Evolutionary conservation across 2,797 vertebrate genomes (phyloP), one percentile per base, ranked within the genome.

Genomic region (Sciaenops ocellatus): DNA sequence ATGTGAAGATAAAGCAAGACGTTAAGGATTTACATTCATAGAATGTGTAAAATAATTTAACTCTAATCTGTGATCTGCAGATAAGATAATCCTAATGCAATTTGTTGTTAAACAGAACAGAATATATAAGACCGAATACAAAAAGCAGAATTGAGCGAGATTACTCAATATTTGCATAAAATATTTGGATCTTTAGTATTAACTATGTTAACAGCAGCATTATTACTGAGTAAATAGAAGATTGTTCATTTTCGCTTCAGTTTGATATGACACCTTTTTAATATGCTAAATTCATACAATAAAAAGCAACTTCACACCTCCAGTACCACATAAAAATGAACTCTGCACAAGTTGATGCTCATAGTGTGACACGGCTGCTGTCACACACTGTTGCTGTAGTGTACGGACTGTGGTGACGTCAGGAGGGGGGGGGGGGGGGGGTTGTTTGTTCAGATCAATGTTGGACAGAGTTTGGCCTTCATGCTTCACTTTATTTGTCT

Each of bases 371-470:
- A 68, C 38, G 38, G 67, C 51, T 65, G 61, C 65, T 64, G 69
- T 66, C 79, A 86, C 73, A 84, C 56, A 44, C 52, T 68, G 70
- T 73, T 66, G 56, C 69, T 78, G 50, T 80, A 38, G 64, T 75
- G 65, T 50, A 66, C 55, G 84, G 64, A 76, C 65, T 52, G 65
- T 69, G 79, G 69, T 73, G 72, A 76, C 74, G 67, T 79, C 73
- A 83, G 60, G 63, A 69, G 55, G 48, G 26, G 20, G 26, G 44
- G 7, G 26, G 26, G 26, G 6, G 54, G 48, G 57, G 51, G 56
- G 26, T 8, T 83, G 84, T 88, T 89, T 83, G 83, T 78, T 78
- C 83, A 72, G 80, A 92, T 92, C 91, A 73, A 88, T 92, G 74
- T 28, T 51, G 77, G 75, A 65, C 75, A 85, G 85, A 75, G 72